A percentile compares a stretch with the other conserved stretches of the same genome.
phyloP scores from a whole-genome alignment of 2,113 vertebrate species.

The Pomatostomus ruficeps region DNA sequence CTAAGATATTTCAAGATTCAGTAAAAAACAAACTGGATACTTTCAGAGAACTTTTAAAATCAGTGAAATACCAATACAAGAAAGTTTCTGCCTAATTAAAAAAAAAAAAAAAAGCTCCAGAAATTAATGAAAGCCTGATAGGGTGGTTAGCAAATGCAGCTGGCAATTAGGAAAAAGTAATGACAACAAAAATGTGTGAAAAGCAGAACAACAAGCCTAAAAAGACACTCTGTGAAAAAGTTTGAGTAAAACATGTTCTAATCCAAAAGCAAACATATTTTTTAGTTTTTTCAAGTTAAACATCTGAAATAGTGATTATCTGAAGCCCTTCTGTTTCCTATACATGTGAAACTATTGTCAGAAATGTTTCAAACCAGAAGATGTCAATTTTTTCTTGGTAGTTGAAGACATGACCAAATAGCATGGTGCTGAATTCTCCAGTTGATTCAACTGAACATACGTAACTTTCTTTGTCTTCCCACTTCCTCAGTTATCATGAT shows the following conservation, averaged over 20 bases:
- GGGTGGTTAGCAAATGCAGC: background rate
- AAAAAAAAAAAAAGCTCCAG: background rate
- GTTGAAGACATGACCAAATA: background rate
- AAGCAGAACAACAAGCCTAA: background rate
- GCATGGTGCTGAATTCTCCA: background rate
- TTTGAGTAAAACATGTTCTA: background rate
- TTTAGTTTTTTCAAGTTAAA: background rate
- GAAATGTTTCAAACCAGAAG: background rate
- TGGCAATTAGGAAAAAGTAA: background rate
- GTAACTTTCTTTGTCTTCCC: background rate
- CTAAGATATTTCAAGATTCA: fast-evolving
- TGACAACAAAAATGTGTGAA: background rate
- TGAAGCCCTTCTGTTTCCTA: background rate
- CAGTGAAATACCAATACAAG: background rate
- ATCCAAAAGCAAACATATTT: background rate
- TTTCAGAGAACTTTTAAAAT: background rate
- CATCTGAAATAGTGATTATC: background rate
- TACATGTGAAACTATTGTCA: background rate
- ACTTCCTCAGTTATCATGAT: background rate
- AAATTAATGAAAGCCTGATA: background rate
- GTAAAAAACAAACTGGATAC: background rate
- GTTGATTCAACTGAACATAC: background rate
- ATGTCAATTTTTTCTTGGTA: background rate
- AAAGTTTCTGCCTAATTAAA: background rate
- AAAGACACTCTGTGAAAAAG: background rate